Evolutionary conservation across 2,113 vertebrate species (phyloP), one percentile per base, ranked within the genome.

Genomic region (Entosphenus tridentatus): DNA sequence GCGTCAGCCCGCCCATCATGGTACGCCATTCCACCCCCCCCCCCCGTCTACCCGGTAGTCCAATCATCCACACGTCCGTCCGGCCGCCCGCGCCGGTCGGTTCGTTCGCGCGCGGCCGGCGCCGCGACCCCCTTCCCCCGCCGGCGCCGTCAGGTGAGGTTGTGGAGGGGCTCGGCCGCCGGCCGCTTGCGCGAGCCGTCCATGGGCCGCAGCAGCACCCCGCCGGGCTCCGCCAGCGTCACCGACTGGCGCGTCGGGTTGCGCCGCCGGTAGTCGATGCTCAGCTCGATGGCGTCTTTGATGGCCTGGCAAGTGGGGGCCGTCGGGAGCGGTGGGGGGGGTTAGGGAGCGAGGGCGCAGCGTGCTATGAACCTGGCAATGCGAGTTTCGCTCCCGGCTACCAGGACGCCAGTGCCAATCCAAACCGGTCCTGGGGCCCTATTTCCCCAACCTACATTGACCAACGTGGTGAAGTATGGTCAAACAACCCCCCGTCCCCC

Each of bases 221-320:
- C 5, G 39, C 39, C 39, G 39, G 39, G 39, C 39, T 39, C 39
- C 39, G 39, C 39, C 39, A 96, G 87, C 1, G 86, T 83, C 69
- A 79, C 77, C 0, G 85, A 82, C 72, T 76, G 80, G 68, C 82
- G 77, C 1, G 84, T 83, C 0, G 87, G 87, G 18, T 83, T 86
- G 74, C 89, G 81, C 73, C 82, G 89, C 74, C 83, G 79, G 71
- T 84, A 82, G 56, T 84, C 76, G 6, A 96, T 86, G 76, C 87
- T 84, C 2, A 93, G 88, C 57, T 82, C 73, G 65, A 96, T 84
- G 11, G 87, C 87, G 9, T 89, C 78, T 76, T 87, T 90, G 67
- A 97, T 93, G 72, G 85, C 83, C 93, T 96, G 73, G 9, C 67
- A 3, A 67, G 62, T n/a, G 62, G 21, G 21, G 12, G 67, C 39